These are phyloP conservation scores for Scaptomyza cyrtandrae DNA, from an alignment of 2,888 invertebrate genomes.

Conservation along the genomic window DNA sequence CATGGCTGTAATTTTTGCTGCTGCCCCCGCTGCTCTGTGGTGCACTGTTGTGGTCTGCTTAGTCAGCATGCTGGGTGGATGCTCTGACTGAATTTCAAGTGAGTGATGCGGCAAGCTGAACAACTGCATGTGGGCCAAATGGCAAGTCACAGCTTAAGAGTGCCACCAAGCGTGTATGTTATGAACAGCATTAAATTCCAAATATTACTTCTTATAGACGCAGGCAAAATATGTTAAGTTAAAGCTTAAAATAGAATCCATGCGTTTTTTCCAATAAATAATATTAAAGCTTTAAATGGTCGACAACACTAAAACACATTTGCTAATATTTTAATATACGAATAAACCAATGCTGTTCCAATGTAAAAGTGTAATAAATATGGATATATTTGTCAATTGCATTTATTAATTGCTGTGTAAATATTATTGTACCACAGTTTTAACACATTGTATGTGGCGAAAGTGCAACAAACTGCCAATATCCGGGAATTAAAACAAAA, in stretches of 20 bases:
- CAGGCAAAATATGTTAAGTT: not conserved
- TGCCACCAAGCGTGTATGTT: slow-evolving; percentile 25
- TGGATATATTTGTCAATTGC: not conserved
- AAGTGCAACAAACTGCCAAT: not conserved
- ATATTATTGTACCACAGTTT: slow-evolving; percentile 9
- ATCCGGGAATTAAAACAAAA: no score
- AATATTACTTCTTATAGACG: not conserved
- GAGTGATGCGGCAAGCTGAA: slow-evolving; percentile 48
- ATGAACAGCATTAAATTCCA: slow-evolving; percentile 26
- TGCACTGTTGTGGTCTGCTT: slow-evolving; percentile 19
- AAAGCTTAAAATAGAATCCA: not conserved
- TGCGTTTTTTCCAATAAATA: not conserved
- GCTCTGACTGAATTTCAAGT: slow-evolving; percentile 30
- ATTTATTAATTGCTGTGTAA: slow-evolving; percentile 8
- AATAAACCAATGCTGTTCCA: not conserved
- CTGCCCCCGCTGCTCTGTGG: slow-evolving; percentile 10
- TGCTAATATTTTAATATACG: not conserved
- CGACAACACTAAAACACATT: not conserved
- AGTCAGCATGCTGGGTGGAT: slow-evolving; percentile 37
- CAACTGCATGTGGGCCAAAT: slow-evolving; percentile 27
- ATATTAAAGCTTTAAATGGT: not conserved
- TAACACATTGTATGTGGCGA: slow-evolving; percentile 10
- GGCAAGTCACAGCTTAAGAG: slow-evolving; percentile 36
- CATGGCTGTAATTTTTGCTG: slow-evolving; percentile 2
- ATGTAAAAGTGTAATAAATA: slow-evolving; percentile 3